A percentile compares a stretch with the other conserved stretches of the same genome.
Conservation (phyloP, 2,797 vertebrate species). For the Numenius phaeopus region DNA sequence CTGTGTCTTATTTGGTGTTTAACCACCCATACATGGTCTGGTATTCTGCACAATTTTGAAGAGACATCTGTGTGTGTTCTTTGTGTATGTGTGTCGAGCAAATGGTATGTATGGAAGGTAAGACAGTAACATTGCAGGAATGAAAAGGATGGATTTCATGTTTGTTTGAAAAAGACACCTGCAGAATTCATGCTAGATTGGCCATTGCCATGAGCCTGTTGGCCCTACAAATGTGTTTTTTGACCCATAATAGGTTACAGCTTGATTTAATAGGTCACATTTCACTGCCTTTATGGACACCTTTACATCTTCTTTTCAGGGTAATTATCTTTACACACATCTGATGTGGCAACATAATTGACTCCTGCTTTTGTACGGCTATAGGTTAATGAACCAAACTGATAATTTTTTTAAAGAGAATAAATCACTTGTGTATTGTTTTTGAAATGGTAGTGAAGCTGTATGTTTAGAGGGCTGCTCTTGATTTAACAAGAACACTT, state of each 20-base stretch:
- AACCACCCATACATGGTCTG: neutral
- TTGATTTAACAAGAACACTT: slow-evolving; percentile 61
- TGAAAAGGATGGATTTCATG: slow-evolving; percentile 45
- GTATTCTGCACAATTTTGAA: neutral
- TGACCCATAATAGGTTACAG: slow-evolving; percentile 81
- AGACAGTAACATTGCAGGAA: neutral
- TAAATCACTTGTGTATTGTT: slow-evolving; percentile 75
- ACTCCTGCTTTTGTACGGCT: slow-evolving; percentile 77
- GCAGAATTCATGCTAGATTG: slow-evolving; percentile 81
- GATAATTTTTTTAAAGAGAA: slow-evolving; percentile 69
- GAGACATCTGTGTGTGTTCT: neutral
- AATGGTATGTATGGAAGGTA: neutral
- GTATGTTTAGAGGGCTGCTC: slow-evolving; percentile 45
- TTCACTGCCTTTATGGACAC: slow-evolving; percentile 80
- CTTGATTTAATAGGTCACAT: slow-evolving; percentile 84
- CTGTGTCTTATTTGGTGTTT: neutral
- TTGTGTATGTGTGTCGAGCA: neutral
- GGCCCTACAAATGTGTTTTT: slow-evolving; percentile 80
- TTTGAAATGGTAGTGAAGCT: slow-evolving; percentile 60
- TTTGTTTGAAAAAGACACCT: slow-evolving; percentile 76
- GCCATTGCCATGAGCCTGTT: slow-evolving; percentile 67
- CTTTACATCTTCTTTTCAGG: slow-evolving; percentile 81
- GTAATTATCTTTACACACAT: slow-evolving; percentile 82
- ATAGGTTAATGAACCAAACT: slow-evolving; percentile 81
- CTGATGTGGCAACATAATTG: slow-evolving; percentile 79